phyloP scores from a whole-genome alignment of 2,113 vertebrate species.

The Mesoclemmys tuberculata region DNA sequence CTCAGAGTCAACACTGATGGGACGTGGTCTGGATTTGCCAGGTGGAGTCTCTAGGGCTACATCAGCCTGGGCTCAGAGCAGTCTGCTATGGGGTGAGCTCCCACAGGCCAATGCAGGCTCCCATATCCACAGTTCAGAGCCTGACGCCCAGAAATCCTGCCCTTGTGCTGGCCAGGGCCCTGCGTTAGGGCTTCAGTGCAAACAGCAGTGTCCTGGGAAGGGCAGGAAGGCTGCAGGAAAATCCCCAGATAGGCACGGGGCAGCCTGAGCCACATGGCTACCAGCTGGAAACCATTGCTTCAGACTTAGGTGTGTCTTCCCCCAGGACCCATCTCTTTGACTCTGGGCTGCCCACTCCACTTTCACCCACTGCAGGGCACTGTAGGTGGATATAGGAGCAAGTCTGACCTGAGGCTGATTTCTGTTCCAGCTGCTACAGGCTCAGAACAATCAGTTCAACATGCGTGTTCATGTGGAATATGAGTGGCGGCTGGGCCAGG shows the following conservation, averaged over 20 bases:
- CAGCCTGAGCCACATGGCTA: accelerated
- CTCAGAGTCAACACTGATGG: neutral
- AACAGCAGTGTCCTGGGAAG: neutral
- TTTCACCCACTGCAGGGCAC: neutral
- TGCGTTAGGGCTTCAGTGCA: neutral
- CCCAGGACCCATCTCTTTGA: neutral
- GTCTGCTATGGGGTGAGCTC: neutral
- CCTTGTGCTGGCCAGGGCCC: accelerated
- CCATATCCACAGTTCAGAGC: neutral
- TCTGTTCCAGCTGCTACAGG: slow-evolving; percentile 64
- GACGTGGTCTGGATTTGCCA: neutral
- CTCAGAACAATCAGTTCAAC: slow-evolving; percentile 79
- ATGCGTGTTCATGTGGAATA: slow-evolving; percentile 77
- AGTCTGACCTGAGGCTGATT: neutral
- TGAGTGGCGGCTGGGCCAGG: slow-evolving; percentile 76
- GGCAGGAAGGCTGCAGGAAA: neutral
- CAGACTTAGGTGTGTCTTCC: accelerated
- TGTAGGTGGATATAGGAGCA: neutral
- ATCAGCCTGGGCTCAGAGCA: neutral
- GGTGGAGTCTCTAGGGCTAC: neutral
- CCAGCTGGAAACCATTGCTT: neutral
- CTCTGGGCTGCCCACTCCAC: neutral
- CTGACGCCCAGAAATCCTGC: neutral
- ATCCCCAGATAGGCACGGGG: neutral
- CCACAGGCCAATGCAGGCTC: neutral